phyloP scores from a whole-genome alignment of 2,797 vertebrate species.

The Apogon hyalosoma region DNA sequence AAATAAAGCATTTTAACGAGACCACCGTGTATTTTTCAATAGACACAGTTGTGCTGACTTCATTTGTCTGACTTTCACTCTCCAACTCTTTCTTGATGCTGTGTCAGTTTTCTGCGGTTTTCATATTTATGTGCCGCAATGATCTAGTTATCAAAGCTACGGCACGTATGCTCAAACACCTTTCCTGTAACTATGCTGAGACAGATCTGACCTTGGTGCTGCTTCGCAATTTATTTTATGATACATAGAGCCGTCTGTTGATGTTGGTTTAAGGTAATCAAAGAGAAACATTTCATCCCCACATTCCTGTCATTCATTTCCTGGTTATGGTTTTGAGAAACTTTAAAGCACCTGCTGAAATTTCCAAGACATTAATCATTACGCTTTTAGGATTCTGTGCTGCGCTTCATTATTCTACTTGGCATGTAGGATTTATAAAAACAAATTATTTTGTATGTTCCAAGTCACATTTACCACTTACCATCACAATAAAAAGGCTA shows the following conservation, averaged over 20 bases:
- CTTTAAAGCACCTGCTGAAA: slow-evolving; percentile 60
- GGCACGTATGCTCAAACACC: slow-evolving; percentile 42
- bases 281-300: slow-evolving; percentile 54
- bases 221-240: slow-evolving; percentile 52
- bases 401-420: slow-evolving; percentile 50
- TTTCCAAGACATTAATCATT: slow-evolving; percentile 65
- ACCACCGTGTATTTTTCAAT: slow-evolving; percentile 76
- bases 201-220: slow-evolving; percentile 55
- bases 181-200: slow-evolving; percentile 20
- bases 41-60: slow-evolving; percentile 49
- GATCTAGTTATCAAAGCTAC: slow-evolving; percentile 49
- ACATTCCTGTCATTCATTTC: slow-evolving; percentile 50
- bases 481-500: slow-evolving; percentile 7
- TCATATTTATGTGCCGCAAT: slow-evolving; percentile 43
- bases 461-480: slow-evolving; percentile 23
- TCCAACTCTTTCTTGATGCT: slow-evolving; percentile 26
- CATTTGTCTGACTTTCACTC: slow-evolving; percentile 45
- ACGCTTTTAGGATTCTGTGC: slow-evolving; percentile 46
- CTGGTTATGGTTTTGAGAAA: slow-evolving; percentile 63
- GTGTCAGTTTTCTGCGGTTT: slow-evolving; percentile 55
- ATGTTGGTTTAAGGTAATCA: slow-evolving; percentile 61
- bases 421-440: slow-evolving; percentile 51
- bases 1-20: slow-evolving; percentile 77
- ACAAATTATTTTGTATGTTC: slow-evolving; percentile 51
- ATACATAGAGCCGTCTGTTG: slow-evolving; percentile 51